Percentiles rank a stretch among this genome's conserved stretches.
Conservation (phyloP, 2,113 vertebrate genomes). For the Ceyx cyanopectus region DNA sequence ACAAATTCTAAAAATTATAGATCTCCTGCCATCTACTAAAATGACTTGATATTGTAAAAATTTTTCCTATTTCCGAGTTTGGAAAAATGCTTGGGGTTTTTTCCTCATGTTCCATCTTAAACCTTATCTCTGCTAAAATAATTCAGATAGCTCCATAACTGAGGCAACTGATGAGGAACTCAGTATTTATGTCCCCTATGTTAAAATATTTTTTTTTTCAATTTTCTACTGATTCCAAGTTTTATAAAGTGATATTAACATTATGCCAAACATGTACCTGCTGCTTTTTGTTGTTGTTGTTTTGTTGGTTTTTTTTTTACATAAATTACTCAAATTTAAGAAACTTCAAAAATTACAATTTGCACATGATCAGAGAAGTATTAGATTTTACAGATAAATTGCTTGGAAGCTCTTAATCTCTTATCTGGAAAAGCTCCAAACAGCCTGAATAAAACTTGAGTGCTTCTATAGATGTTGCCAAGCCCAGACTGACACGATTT, state of each 20-base stretch:
- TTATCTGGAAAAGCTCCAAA: background rate
- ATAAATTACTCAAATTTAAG: background rate
- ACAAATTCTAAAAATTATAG: background rate
- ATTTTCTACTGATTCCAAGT: background rate
- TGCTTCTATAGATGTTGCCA: background rate
- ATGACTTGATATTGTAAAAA: background rate
- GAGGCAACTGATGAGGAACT: background rate
- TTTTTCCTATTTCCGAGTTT: background rate
- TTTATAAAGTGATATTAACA: background rate
- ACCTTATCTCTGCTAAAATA: conserved; percentile 15
- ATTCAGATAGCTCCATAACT: conserved; percentile 7
- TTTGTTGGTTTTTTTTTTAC: background rate
- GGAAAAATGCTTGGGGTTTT: background rate
- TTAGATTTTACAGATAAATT: background rate
- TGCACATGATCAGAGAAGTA: background rate
- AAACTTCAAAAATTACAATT: background rate
- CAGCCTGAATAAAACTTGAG: background rate
- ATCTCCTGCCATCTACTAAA: background rate
- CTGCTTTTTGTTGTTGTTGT: background rate
- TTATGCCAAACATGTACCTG: background rate
- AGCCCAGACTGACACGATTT: background rate
- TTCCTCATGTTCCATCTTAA: background rate
- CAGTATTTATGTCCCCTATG: background rate
- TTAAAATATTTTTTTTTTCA: background rate
- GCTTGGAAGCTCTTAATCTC: background rate